A percentile compares a stretch with the other conserved stretches of the same genome.
Evolutionary conservation across 1,140 invertebrate species (phyloP).

Genomic region (Oryctes rhinoceros): DNA sequence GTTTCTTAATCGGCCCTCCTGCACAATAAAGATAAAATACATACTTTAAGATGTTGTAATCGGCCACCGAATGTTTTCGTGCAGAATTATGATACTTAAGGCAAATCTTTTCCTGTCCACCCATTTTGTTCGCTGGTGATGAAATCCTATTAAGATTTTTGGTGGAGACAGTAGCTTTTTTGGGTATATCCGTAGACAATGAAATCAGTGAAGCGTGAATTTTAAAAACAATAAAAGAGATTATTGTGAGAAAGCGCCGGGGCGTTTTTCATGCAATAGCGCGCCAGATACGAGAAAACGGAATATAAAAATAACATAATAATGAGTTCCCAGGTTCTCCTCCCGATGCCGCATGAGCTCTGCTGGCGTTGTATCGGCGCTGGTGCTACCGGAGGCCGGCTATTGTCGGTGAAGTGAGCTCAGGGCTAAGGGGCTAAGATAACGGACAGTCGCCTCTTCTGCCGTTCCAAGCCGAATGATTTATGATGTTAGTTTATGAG

Average conservation of each 20-base stretch:
- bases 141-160: constrained; percentile 29
- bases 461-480: constrained; percentile 5
- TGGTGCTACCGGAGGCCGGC: constrained; percentile 6
- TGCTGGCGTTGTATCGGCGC: not conserved
- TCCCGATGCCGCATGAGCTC: not conserved
- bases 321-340: constrained; percentile 25
- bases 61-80: not conserved
- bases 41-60: not conserved
- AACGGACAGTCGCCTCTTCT: constrained; percentile 23
- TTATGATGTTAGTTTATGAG: constrained; percentile 28
- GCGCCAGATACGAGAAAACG: constrained; percentile 25
- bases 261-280: constrained; percentile 17
- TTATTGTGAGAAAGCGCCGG: constrained; percentile 24
- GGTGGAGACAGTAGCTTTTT: constrained; percentile 18
- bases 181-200: not conserved
- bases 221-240: constrained; percentile 38
- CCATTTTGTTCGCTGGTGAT: constrained; percentile 3
- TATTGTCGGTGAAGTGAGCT: constrained; percentile 23
- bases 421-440: constrained; percentile 18
- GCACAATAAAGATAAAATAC: not conserved
- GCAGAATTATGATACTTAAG: not conserved
- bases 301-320: constrained; percentile 37
- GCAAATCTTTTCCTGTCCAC: not conserved
- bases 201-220: constrained; percentile 24
- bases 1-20: not conserved